A percentile compares a stretch with the other conserved stretches of the same genome.
phyloP scores from a whole-genome alignment of 2,797 vertebrate genomes.

The Hypotaenidia philippensis region DNA sequence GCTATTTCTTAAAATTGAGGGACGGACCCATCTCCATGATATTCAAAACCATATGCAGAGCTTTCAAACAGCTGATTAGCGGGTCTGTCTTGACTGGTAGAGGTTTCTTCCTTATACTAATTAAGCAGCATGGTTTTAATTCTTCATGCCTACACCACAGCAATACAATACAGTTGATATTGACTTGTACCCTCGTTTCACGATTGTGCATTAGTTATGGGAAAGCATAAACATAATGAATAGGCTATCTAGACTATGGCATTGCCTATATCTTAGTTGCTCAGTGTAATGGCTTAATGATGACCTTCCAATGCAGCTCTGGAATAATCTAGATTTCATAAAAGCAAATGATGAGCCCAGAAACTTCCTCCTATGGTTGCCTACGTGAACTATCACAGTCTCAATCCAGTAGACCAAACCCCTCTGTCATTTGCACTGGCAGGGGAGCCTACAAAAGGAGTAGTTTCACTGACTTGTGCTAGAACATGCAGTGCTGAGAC shows the following conservation, averaged over 20 bases:
- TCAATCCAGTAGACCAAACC: background rate
- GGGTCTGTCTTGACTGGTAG: background rate
- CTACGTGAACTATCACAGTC: background rate
- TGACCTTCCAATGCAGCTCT: background rate
- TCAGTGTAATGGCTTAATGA: background rate
- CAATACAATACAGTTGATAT: background rate
- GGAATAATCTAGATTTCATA: background rate
- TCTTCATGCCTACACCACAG: background rate
- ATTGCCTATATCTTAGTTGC: background rate
- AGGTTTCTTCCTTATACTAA: background rate
- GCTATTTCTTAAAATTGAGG: background rate
- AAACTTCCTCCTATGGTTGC: background rate
- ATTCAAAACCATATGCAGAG: background rate
- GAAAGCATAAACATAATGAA: background rate
- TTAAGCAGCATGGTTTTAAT: background rate
- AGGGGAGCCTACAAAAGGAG: background rate
- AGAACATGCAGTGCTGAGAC: background rate
- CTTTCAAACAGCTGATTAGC: background rate
- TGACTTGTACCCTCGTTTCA: background rate
- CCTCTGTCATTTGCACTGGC: background rate
- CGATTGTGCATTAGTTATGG: background rate
- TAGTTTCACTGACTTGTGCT: background rate
- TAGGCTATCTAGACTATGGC: background rate
- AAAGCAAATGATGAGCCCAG: background rate
- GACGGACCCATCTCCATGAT: background rate